Evolutionary conservation across 2,113 vertebrate genomes (phyloP).

Genomic region (Labeo catla): DNA sequence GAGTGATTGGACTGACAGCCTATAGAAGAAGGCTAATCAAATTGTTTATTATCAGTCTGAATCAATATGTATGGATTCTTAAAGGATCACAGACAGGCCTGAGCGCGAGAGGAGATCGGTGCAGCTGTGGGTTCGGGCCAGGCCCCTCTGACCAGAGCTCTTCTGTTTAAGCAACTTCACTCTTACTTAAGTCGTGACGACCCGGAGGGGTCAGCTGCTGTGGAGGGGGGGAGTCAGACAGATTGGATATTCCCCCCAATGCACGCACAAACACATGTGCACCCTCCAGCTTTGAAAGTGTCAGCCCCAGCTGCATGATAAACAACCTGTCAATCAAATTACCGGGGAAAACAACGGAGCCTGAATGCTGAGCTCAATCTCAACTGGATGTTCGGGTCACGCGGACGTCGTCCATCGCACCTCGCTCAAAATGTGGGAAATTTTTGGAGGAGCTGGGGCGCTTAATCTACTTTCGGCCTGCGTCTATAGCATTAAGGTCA

Average conservation of each 20-base stretch:
- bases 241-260: slow-evolving; percentile 53
- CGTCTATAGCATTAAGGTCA: slow-evolving; percentile 31
- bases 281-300: slow-evolving; percentile 70
- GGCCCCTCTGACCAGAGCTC: slow-evolving; percentile 69
- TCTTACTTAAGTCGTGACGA: slow-evolving; percentile 81
- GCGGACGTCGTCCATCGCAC: slow-evolving; percentile 31
- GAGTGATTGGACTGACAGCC: slow-evolving; percentile 99
- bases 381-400: slow-evolving; percentile 53
- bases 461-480: slow-evolving; percentile 30
- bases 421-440: slow-evolving; percentile 44
- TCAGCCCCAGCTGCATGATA: slow-evolving; percentile 68
- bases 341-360: slow-evolving; percentile 62
- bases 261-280: slow-evolving; percentile 50
- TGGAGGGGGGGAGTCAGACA: slow-evolving; percentile 56
- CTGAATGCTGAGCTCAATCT: slow-evolving; percentile 64
- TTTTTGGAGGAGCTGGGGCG: slow-evolving; percentile 1
- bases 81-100: slow-evolving; percentile 94
- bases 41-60: slow-evolving; percentile 99
- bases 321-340: slow-evolving; percentile 75
- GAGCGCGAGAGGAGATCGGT: slow-evolving; percentile 81
- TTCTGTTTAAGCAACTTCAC: slow-evolving; percentile 81
- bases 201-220: slow-evolving; percentile 76
- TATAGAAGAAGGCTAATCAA: slow-evolving; percentile 99
- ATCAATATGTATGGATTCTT: slow-evolving; percentile 99
- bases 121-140: slow-evolving; percentile 66